phyloP scores from a whole-genome alignment of 2,888 invertebrate species.

The Dryocosmus kuriphilus region DNA sequence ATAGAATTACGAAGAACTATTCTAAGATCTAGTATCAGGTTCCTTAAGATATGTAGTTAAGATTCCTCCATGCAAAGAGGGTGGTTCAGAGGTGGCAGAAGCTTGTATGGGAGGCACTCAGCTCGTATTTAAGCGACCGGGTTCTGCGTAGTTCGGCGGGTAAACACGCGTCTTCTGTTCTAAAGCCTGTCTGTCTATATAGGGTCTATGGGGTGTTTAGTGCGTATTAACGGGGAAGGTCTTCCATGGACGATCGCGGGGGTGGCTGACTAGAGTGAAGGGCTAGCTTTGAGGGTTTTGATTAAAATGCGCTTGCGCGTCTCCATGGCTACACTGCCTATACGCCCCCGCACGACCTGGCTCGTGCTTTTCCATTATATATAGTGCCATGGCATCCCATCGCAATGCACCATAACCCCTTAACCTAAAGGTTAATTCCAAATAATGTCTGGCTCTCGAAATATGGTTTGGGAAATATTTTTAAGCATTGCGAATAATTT shows the following conservation, averaged over 20 bases:
- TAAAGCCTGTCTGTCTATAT: constrained; percentile 65
- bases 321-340: constrained; percentile 75
- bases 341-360: constrained; percentile 70
- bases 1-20: neutral
- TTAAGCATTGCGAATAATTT: too few species aligned
- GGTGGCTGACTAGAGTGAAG: constrained; percentile 65
- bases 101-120: too few species aligned
- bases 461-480: too few species aligned
- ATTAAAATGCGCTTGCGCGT: constrained; percentile 73
- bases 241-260: constrained; percentile 62
- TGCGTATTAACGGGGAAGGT: constrained; percentile 73
- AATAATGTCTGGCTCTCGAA: too few species aligned
- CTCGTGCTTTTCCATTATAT: constrained; percentile 53
- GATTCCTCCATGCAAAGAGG: neutral
- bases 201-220: constrained; percentile 75
- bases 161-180: constrained; percentile 69
- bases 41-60: neutral
- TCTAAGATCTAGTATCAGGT: neutral
- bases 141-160: constrained; percentile 61
- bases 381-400: constrained; percentile 62
- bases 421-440: too few species aligned
- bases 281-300: constrained; percentile 66
- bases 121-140: constrained; percentile 3
- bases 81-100: too few species aligned
- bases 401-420: constrained; percentile 60